phyloP scores from a whole-genome alignment of 2,888 invertebrate species.

The Nymphalis urticae region DNA sequence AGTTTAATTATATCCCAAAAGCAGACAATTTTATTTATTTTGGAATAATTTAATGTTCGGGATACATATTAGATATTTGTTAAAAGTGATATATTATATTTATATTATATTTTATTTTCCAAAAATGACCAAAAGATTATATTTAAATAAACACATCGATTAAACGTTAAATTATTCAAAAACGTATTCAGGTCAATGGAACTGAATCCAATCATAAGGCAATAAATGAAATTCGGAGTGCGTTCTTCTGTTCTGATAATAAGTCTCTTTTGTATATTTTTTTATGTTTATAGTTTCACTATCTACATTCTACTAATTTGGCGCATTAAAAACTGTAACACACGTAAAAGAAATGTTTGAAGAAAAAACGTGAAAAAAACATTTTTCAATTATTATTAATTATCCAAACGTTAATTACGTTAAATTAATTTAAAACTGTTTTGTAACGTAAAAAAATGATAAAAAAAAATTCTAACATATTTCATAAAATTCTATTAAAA shows the following conservation, averaged over 20 bases:
- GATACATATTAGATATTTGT: no score
- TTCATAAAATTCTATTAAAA: background rate
- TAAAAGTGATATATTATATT: no score
- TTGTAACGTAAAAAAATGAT: no score
- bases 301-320: background rate
- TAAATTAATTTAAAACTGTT: no score
- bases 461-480: background rate
- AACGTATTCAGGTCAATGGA: constrained; percentile 11
- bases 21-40: no score
- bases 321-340: no score
- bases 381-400: no score
- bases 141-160: background rate
- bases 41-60: no score
- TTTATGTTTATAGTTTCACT: background rate
- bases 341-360: no score
- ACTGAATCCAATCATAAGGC: constrained; percentile 16
- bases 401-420: no score
- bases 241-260: constrained; percentile 2
- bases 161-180: constrained; percentile 6
- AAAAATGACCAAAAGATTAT: background rate
- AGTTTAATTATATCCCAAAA: no score
- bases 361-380: no score
- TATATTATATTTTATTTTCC: background rate
- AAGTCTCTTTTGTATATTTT: constrained; percentile 5
- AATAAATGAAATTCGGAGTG: constrained; percentile 11